Base-by-base conservation (phyloP, 2,113 vertebrate genomes). In the Peucedramus taeniatus region DNA sequence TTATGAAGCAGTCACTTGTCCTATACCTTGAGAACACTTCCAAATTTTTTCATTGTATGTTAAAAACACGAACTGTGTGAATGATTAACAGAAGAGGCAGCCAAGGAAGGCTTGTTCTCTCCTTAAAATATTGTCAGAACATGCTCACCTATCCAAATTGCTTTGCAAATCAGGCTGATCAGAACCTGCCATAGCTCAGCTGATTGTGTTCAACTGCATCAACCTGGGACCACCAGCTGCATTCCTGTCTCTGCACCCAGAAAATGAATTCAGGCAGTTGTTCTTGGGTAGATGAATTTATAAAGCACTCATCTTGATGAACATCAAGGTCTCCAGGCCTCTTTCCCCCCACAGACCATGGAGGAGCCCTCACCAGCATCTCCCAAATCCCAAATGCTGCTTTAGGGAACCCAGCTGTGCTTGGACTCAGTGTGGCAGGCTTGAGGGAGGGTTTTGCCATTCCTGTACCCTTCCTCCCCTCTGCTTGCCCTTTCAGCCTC, bases 371-470 rank as follows among this genome's bases (percentile, higher is more conserved):
- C 23, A 56, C 12, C 40, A n/a, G 11, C 40, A 19, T 8, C 49
- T 47, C 49, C 19, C 0, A 0, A 7, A 28, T 39, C n/a, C 28
- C 23, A 39, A 64, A 28, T 13, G 19, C 28, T 40, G 28, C 28
- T 27, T 15, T 28, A 12, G 19, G 28, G 49, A 54, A 3, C 11
- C 28, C 28, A 20, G 12, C 40, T 47, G n/a, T 13, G 24, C 33
- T 74, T 40, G 69, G 28, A 40, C 15, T 47, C 49, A 18, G 33
- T 15, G 27, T 63, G 18, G 21, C 57, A 39, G 18, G n/a, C 28
- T 26, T 74, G 6, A 19, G 35, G 24, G 19, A 59, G 23, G 18
- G 59, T 15, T 6, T 9, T 82, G 69, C 22, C 40, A 54, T 47
- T 39, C n/a, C 49, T 74, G 49, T 19, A 4, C 40, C n/a, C 22